Evolutionary conservation across 2,113 vertebrate genomes (phyloP), one percentile per base, ranked within the genome.

Genomic region (Caloenas nicobarica): DNA sequence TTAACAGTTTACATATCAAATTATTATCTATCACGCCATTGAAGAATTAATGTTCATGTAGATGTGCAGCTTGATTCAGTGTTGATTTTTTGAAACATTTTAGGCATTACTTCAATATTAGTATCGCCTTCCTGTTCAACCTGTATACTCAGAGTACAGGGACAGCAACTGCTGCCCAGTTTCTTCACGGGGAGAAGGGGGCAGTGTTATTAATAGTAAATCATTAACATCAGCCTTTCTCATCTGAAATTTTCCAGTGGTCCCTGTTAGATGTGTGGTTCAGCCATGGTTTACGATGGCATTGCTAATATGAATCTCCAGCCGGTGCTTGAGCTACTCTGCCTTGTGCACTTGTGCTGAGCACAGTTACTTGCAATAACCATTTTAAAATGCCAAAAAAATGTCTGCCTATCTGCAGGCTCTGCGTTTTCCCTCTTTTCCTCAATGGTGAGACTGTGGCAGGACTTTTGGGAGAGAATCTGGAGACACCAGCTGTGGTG

Each of bases 261-360:
- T n/a, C 22, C 38, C 53, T 69, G 15, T 33, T 50, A 42, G 56
- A 65, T 0, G 3, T 48, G n/a, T 51, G 42, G 38, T 34, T 69
- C 61, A 46, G n/a, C 38, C 29, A 14, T 0, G 1, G 46, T 5
- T 38, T 64, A 77, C 8, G 7, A 64, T 34, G 31, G 36, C 51
- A 54, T 1, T 0, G 42, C 0, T 7, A 31, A 46, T 34, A 11
- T 25, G 40, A 26, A 36, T 16, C 48, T 31, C 26, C 50, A 86
- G 26, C 19, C 2, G 4, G 76, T 54, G 29, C 60, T 15, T 33
- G 31, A 69, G 42, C 36, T 57, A 23, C 50, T 42, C 21, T 53
- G 42, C 18, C 18, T 46, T 0, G 2, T 26, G 22, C 36, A 22
- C n/a, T 61, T 31, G 16, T 61, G 56, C 42, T 38, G 72, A 83